These are phyloP conservation scores for Ranitomeya variabilis DNA, from an alignment of 2,113 vertebrate genomes.

Conservation along the genomic window DNA sequence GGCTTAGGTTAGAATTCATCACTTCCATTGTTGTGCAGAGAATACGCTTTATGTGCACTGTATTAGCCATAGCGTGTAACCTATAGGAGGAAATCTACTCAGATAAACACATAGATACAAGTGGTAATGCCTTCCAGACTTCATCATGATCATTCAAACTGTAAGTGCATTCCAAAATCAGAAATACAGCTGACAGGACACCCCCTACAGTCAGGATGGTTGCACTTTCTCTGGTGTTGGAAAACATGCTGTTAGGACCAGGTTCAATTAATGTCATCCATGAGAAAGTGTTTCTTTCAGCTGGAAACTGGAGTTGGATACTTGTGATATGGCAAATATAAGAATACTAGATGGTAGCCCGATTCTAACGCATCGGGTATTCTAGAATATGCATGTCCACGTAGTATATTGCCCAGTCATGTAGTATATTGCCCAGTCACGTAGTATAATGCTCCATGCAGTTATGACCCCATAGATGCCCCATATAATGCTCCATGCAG, in stretches of 20 bases:
- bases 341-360: too few species aligned
- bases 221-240: not conserved
- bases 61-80: not conserved
- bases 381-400: too few species aligned
- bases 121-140: conserved; percentile 4
- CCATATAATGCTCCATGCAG: too few species aligned
- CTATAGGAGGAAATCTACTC: not conserved
- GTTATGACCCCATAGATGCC: too few species aligned
- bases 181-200: not conserved
- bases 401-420: too few species aligned
- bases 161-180: not conserved
- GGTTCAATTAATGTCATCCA: not conserved
- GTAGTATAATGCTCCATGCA: too few species aligned
- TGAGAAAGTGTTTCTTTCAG: not conserved
- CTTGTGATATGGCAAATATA: not conserved
- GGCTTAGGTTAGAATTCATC: too few species aligned
- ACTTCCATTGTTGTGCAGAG: not conserved
- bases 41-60: not conserved
- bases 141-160: not conserved
- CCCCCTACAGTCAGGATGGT: not conserved
- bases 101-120: not conserved
- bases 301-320: not conserved
- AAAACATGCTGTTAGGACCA: conserved; percentile 12
- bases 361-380: too few species aligned
- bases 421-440: too few species aligned